These are phyloP conservation scores for Cephus pulcher DNA, from an alignment of 2,888 invertebrate genomes.

Conservation along the genomic window DNA sequence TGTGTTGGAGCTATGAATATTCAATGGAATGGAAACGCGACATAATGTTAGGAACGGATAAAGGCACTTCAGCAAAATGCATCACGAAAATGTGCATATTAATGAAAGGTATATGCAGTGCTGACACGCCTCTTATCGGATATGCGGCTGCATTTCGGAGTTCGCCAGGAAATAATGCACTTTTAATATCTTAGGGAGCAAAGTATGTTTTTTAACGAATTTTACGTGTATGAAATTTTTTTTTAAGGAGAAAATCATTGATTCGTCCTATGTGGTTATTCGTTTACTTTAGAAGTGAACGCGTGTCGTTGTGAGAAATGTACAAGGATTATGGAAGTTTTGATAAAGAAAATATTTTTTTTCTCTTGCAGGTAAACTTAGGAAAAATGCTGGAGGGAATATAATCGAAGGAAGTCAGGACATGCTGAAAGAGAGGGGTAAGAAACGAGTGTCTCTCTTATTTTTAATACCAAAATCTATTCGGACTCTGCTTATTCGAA, in stretches of 20 bases:
- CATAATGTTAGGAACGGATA: not conserved
- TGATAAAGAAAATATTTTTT: not conserved
- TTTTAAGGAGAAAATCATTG: conserved; percentile 3
- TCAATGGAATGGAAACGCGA: not conserved
- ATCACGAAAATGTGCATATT: not conserved
- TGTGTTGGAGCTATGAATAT: not conserved
- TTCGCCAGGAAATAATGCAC: not conserved
- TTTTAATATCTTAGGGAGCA: conserved; percentile 6
- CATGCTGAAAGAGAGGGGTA: conserved; percentile 61
- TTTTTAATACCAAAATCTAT: not conserved
- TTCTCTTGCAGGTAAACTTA: conserved; percentile 56
- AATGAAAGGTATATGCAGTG: not conserved
- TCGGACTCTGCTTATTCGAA: not conserved
- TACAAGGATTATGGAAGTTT: not conserved
- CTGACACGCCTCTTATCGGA: not conserved
- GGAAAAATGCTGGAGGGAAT: conserved; percentile 57
- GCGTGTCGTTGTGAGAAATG: too few relatives aligned
- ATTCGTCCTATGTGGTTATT: too few relatives aligned
- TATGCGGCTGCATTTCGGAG: not conserved
- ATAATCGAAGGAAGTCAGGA: conserved; percentile 62
- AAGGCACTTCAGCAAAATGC: not conserved
- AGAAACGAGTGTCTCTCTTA: conserved; percentile 2
- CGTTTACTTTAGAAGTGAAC: not conserved
- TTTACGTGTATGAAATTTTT: not conserved
- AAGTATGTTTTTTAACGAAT: conserved; percentile 18